A percentile compares a stretch with the other conserved stretches of the same genome.
These are phyloP conservation scores for Alfaro cultratus DNA, from an alignment of 2,797 vertebrate species.

Conservation along the genomic window DNA sequence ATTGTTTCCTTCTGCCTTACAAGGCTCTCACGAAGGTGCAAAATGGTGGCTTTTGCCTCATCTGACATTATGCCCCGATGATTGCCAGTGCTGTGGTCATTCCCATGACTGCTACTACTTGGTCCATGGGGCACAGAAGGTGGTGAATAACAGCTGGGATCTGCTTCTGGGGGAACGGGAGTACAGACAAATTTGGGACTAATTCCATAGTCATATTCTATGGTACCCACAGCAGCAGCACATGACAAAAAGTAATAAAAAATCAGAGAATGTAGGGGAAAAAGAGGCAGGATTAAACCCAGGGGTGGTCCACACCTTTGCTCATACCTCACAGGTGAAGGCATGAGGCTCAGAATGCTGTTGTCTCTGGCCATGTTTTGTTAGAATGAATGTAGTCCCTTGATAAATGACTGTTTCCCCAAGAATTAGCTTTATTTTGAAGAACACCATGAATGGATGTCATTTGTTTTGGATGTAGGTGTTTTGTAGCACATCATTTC, in stretches of 20 bases:
- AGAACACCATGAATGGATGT: constrained; percentile 59
- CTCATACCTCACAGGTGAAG: constrained; percentile 34
- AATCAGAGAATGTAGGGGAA: constrained; percentile 63
- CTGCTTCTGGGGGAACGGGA: constrained; percentile 84
- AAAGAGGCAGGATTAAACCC: constrained; percentile 33
- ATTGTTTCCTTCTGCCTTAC: constrained; percentile 87
- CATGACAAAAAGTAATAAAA: constrained; percentile 67
- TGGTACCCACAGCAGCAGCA: constrained; percentile 56
- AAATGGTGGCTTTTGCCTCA: constrained; percentile 85
- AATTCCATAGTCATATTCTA: constrained; percentile 76
- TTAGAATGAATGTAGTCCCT: constrained; percentile 39
- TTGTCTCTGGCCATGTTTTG: constrained; percentile 69
- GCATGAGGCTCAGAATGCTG: constrained; percentile 54
- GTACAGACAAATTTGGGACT: constrained; percentile 87
- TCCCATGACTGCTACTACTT: constrained; percentile 49
- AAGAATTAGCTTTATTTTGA: constrained; percentile 48
- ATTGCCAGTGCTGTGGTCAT: constrained; percentile 50
- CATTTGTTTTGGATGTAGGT: constrained; percentile 38
- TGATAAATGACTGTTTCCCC: constrained; percentile 30
- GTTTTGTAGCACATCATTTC: constrained; percentile 50
- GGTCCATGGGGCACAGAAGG: constrained; percentile 67
- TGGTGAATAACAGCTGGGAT: constrained; percentile 79
- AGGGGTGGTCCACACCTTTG: constrained; percentile 36
- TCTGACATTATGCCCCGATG: constrained; percentile 76
- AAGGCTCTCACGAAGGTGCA: constrained; percentile 85